A percentile compares a stretch with the other conserved stretches of the same genome.
Evolutionary conservation across 2,888 invertebrate genomes (phyloP).

Genomic region (Sphinx pinastri): DNA sequence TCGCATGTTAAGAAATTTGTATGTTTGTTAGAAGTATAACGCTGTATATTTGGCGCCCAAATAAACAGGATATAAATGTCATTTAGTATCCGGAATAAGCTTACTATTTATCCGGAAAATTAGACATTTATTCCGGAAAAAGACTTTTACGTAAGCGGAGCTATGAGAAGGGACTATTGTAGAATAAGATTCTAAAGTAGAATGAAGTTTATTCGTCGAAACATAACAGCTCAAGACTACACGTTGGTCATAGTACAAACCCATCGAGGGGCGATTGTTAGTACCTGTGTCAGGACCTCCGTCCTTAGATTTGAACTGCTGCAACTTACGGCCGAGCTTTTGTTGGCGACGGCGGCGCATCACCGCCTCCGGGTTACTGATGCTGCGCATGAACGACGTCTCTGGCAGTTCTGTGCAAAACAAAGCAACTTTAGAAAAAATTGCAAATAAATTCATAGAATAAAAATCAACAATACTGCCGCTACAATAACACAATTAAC

Average conservation of each 20-base stretch:
- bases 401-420: slow-evolving; percentile 93
- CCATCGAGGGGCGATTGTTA: neutral
- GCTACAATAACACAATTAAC: too few relatives aligned
- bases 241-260: neutral
- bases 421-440: neutral
- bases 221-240: neutral
- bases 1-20: too few relatives aligned
- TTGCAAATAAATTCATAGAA: neutral
- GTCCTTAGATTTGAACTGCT: slow-evolving; percentile 97
- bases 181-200: neutral
- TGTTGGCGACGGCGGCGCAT: slow-evolving; percentile 98
- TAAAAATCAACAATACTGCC: neutral
- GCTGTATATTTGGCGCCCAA: too few relatives aligned
- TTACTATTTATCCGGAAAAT: too few relatives aligned
- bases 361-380: slow-evolving; percentile 99
- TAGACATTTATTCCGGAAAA: too few relatives aligned
- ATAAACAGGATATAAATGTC: too few relatives aligned
- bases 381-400: slow-evolving; percentile 99
- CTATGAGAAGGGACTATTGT: too few relatives aligned
- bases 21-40: too few relatives aligned
- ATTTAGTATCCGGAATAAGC: too few relatives aligned
- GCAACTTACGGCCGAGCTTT: slow-evolving; percentile 97
- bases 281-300: slow-evolving; percentile 95
- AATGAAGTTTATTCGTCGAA: too few relatives aligned
- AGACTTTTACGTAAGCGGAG: too few relatives aligned